These are phyloP conservation scores for Lymantria monacha DNA, from an alignment of 2,888 invertebrate genomes.

Conservation along the genomic window DNA sequence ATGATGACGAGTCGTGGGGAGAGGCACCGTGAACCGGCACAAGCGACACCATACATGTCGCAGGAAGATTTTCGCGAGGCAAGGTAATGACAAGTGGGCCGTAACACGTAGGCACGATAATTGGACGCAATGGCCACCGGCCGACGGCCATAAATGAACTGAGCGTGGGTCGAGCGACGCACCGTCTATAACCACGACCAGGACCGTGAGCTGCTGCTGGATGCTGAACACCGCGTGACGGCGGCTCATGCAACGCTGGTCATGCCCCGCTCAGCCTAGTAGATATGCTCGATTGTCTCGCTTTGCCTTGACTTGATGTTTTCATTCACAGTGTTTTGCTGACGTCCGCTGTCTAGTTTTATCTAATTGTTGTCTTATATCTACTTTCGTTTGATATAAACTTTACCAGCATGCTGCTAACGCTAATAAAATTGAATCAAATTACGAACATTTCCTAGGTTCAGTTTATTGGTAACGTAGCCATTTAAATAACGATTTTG, in stretches of 20 bases:
- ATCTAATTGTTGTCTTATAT: constrained; percentile 43
- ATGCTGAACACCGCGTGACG: constrained; percentile 4
- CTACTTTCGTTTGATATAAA: constrained; percentile 51
- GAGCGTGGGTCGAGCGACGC: constrained; percentile 71
- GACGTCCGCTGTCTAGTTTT: constrained; percentile 50
- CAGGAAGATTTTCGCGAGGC: constrained; percentile 70
- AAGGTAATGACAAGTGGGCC: constrained; percentile 73
- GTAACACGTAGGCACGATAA: constrained; percentile 77
- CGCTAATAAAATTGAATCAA: neutral
- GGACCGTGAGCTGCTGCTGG: constrained; percentile 32
- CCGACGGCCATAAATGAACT: constrained; percentile 68
- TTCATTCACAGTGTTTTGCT: constrained; percentile 75
- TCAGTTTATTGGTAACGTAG: constrained; percentile 7
- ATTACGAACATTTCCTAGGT: constrained; percentile 6
- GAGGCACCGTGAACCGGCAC: constrained; percentile 23
- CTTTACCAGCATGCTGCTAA: constrained; percentile 6
- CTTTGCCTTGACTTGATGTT: constrained; percentile 57
- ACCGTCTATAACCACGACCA: constrained; percentile 61
- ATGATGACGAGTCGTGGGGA: constrained; percentile 23
- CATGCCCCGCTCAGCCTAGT: constrained; percentile 36
- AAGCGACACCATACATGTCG: constrained; percentile 48
- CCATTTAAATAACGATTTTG: constrained; percentile 13
- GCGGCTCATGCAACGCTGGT: constrained; percentile 45
- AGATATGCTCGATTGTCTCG: constrained; percentile 60
- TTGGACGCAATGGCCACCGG: constrained; percentile 74